Conservation (phyloP, 2,888 invertebrate genomes). For the Oasisia sp. region DNA sequence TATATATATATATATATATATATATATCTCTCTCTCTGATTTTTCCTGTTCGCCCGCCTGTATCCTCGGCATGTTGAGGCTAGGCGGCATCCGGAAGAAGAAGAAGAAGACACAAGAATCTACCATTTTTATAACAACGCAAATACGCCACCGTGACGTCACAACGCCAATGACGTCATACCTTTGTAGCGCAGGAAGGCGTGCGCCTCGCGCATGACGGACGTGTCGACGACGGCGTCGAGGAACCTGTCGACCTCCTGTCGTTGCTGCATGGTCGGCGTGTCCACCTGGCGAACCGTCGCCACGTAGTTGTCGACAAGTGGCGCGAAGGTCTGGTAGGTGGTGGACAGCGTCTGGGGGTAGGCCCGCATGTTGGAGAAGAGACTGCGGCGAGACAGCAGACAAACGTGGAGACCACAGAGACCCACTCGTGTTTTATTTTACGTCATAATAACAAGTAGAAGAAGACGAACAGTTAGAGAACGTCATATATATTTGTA, state of each 20-base stretch:
- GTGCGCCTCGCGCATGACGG: constrained; percentile 63
- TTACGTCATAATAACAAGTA: too few relatives aligned
- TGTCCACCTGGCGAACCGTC: constrained; percentile 55
- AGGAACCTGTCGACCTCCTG: constrained; percentile 60
- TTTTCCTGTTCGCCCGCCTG: too few relatives aligned
- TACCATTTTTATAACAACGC: background rate
- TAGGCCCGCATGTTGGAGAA: background rate
- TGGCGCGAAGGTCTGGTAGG: constrained; percentile 51
- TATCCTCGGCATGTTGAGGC: too few relatives aligned
- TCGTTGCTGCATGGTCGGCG: constrained; percentile 57
- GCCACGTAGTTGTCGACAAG: constrained; percentile 64
- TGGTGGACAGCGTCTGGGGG: background rate
- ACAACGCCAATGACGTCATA: constrained; percentile 46
- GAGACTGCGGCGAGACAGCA: background rate
- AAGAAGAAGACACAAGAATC: too few relatives aligned
- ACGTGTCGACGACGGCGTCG: constrained; percentile 58
- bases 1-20: too few relatives aligned
- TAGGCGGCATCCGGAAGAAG: too few relatives aligned
- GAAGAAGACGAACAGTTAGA: too few relatives aligned
- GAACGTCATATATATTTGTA: too few relatives aligned
- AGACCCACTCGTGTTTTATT: too few relatives aligned
- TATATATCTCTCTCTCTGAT: too few relatives aligned
- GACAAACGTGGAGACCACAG: background rate
- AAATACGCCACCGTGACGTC: background rate
- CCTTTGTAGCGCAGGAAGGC: constrained; percentile 55